These are phyloP conservation scores for Iguana delicatissima DNA, from an alignment of 2,797 vertebrate genomes.

Conservation along the genomic window DNA sequence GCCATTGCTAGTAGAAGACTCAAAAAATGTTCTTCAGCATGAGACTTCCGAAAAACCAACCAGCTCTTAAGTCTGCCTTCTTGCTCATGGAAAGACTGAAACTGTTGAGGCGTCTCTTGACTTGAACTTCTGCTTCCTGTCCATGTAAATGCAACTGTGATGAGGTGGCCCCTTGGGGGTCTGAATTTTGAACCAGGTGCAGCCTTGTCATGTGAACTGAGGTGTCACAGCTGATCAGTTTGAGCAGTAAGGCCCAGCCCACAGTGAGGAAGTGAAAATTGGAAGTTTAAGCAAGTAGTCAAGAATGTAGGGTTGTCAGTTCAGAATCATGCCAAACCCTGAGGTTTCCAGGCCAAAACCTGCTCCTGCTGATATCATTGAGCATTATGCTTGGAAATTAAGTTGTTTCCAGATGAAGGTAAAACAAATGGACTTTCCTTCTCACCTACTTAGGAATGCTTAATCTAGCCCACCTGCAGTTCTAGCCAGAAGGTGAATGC, in stretches of 20 bases:
- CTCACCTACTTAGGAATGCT: no score
- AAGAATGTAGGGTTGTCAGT: no score
- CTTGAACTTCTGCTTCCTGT: constrained; percentile 62
- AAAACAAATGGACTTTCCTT: no score
- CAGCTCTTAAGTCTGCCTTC: accelerated
- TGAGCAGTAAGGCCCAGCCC: background rate
- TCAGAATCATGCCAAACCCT: no score
- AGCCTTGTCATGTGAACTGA: background rate
- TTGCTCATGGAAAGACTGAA: constrained; percentile 44
- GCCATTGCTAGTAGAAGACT: constrained; percentile 45
- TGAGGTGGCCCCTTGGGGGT: constrained; percentile 57
- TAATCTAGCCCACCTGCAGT: no score
- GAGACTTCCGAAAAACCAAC: background rate
- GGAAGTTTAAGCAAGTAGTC: background rate
- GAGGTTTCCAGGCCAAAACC: no score
- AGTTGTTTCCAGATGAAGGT: no score
- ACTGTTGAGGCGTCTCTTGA: background rate
- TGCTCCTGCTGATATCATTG: no score
- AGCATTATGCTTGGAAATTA: no score
- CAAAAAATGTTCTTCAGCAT: background rate
- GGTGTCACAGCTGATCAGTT: background rate
- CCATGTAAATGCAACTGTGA: constrained; percentile 66
- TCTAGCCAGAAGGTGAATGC: no score
- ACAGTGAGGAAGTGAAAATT: background rate
- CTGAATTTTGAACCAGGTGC: constrained; percentile 44